phyloP scores from a whole-genome alignment of 2,888 invertebrate genomes.

The Stenurella melanura region DNA sequence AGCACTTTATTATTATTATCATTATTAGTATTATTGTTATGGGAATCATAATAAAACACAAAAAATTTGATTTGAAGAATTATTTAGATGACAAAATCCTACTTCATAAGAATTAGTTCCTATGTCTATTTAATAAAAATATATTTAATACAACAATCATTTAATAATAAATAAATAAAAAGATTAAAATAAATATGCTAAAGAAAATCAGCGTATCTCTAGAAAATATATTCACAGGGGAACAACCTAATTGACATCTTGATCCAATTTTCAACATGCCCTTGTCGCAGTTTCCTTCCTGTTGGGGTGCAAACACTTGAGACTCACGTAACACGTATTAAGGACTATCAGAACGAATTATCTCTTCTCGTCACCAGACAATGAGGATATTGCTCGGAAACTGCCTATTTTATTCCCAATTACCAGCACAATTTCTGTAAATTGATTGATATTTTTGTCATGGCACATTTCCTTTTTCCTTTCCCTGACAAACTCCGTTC shows the following conservation, averaged over 20 bases:
- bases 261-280: constrained; percentile 40
- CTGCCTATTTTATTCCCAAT: constrained; percentile 55
- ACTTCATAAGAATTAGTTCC: no score
- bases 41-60: no score
- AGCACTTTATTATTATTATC: no score
- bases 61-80: no score
- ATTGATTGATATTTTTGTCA: constrained; percentile 45
- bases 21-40: no score
- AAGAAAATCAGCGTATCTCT: neutral
- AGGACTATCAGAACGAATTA: constrained; percentile 57
- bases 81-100: no score
- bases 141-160: no score
- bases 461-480: constrained; percentile 22
- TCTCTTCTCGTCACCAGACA: constrained; percentile 57
- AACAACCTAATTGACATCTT: neutral
- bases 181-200: no score
- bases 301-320: constrained; percentile 54
- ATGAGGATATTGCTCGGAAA: constrained; percentile 65
- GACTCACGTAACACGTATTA: constrained; percentile 57
- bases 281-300: constrained; percentile 56
- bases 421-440: constrained; percentile 48
- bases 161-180: no score
- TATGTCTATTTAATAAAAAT: no score
- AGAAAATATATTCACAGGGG: neutral
- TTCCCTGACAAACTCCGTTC: constrained; percentile 20